These are phyloP conservation scores for Aleiodes sp. DNA, from an alignment of 1,140 invertebrate species.

Conservation along the genomic window DNA sequence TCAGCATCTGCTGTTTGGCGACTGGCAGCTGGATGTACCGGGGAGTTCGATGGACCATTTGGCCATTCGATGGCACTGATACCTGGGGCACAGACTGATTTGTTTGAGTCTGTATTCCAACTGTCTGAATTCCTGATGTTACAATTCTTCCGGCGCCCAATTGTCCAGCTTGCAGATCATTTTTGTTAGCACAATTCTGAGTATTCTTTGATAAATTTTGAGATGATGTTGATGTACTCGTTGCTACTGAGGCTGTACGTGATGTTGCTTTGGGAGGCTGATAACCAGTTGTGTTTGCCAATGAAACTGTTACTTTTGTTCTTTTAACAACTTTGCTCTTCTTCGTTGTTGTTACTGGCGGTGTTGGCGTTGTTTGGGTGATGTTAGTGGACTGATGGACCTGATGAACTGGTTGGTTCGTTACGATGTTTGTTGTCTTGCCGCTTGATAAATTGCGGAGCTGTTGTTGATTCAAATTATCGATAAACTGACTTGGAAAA, in stretches of 20 bases:
- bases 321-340: conserved; percentile 59
- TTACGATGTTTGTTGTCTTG: conserved; percentile 19
- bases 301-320: conserved; percentile 51
- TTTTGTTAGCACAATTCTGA: not conserved
- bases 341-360: conserved; percentile 44
- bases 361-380: not conserved
- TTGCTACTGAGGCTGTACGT: conserved; percentile 45
- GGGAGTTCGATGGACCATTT: conserved; percentile 57
- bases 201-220: not conserved
- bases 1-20: conserved; percentile 59
- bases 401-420: not conserved
- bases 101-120: not conserved
- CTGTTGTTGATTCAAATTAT: conserved; percentile 64
- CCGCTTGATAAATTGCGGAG: conserved; percentile 56
- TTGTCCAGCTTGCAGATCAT: not conserved
- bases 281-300: conserved; percentile 45
- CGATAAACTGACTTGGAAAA: conserved; percentile 63
- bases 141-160: not conserved
- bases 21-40: conserved; percentile 57
- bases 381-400: not conserved
- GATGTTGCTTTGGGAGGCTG: conserved; percentile 44
- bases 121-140: not conserved
- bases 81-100: conserved; percentile 38
- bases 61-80: conserved; percentile 51
- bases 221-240: conserved; percentile 7